Percentiles rank a stretch among this genome's conserved stretches.
Evolutionary conservation across 2,888 invertebrate species (phyloP).

Genomic region (Conistra vaccinii): DNA sequence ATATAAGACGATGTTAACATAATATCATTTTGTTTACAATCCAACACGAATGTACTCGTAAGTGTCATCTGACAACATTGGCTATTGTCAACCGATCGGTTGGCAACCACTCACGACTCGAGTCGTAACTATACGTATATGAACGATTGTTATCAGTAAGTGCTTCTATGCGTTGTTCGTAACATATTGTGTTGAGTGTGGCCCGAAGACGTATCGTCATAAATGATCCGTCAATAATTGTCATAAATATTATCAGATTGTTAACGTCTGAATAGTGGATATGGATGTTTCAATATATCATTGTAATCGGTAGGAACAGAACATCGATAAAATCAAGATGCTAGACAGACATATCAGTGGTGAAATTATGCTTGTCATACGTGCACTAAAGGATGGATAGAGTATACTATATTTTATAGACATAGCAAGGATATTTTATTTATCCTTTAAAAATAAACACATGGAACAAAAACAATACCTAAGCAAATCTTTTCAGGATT

Average conservation of each 20-base stretch:
- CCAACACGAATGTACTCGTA: constrained; percentile 2
- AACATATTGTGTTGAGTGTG: constrained; percentile 6
- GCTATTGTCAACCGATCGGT: constrained; percentile 26
- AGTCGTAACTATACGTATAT: neutral
- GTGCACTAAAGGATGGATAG: neutral
- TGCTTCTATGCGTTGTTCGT: neutral
- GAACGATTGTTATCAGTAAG: constrained; percentile 26
- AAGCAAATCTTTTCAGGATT: neutral
- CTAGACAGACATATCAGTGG: neutral
- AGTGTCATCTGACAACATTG: constrained; percentile 28
- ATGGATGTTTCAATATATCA: neutral
- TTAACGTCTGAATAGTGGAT: constrained; percentile 4
- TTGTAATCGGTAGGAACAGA: neutral
- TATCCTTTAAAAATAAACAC: neutral
- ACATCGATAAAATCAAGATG: neutral
- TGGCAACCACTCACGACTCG: constrained; percentile 30
- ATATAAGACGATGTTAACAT: constrained; percentile 6
- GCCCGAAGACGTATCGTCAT: neutral
- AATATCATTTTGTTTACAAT: constrained; percentile 33
- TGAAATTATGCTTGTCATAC: neutral
- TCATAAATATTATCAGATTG: constrained; percentile 7
- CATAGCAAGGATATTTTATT: neutral
- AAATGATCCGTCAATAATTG: constrained; percentile 10
- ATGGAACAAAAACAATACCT: neutral
- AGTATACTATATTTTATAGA: no score